Conservation (phyloP, 1,140 invertebrate genomes). For the Hypsibius dujardini region DNA sequence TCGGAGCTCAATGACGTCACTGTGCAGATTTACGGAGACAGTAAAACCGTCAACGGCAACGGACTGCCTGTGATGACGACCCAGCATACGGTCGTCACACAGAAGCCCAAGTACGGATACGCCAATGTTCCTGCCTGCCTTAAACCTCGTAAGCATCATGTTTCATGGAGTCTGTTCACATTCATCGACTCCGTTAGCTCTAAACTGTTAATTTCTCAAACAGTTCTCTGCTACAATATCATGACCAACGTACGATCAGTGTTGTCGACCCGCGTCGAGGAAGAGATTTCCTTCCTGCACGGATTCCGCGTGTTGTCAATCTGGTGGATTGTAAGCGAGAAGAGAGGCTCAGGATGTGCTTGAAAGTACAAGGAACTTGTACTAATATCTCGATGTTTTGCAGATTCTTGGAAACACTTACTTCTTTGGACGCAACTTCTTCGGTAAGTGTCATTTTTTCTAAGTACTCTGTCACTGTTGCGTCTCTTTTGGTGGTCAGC, state of each 20-base stretch:
- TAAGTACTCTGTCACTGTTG: no score
- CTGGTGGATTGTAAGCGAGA: slow-evolving; percentile 25
- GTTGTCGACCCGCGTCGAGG: not conserved
- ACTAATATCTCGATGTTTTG: not conserved
- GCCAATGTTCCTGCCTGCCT: slow-evolving; percentile 5
- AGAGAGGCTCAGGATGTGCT: not conserved
- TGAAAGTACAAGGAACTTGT: not conserved
- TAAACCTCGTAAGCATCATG: slow-evolving; percentile 8
- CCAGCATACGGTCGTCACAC: not conserved
- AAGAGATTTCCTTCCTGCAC: slow-evolving; percentile 23
- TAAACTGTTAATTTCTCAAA: not conserved
- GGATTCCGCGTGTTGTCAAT: slow-evolving; percentile 30
- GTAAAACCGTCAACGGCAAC: no score
- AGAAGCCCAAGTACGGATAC: slow-evolving; percentile 10
- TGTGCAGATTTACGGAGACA: no score
- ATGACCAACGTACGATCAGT: slow-evolving; percentile 1
- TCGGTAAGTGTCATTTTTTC: not conserved
- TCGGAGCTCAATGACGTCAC: no score
- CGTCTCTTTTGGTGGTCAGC: no score
- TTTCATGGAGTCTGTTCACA: not conserved
- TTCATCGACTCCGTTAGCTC: no score
- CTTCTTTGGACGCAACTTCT: slow-evolving; percentile 16
- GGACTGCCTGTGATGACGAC: no score
- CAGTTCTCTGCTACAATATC: not conserved
- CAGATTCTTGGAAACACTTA: slow-evolving; percentile 29